phyloP scores from a whole-genome alignment of 2,113 vertebrate species.

The Bubo scandiacus region DNA sequence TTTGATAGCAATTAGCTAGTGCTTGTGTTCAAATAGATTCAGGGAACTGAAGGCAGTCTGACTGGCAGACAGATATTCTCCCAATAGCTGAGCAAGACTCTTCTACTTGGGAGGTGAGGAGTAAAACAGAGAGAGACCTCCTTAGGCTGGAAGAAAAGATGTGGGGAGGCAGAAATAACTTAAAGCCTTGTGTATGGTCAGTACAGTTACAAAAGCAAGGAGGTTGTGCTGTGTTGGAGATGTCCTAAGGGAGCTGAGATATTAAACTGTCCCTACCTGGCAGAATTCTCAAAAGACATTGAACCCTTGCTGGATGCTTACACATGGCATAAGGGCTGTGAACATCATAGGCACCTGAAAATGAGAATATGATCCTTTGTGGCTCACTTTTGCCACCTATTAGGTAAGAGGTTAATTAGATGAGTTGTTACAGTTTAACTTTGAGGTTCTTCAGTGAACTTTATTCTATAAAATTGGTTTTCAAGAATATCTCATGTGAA shows the following conservation, averaged over 20 bases:
- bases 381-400: neutral
- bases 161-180: neutral
- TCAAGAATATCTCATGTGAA: neutral
- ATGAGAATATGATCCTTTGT: neutral
- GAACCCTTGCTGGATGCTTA: neutral
- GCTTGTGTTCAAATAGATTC: neutral
- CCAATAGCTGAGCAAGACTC: neutral
- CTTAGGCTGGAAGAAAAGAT: neutral
- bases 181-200: neutral
- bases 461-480: neutral
- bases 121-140: neutral
- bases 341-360: neutral
- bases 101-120: neutral
- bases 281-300: neutral
- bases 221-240: neutral
- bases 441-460: neutral
- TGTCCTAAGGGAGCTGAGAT: neutral
- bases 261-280: neutral
- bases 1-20: fast-evolving
- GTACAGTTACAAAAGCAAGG: neutral
- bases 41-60: neutral
- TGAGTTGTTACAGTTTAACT: neutral
- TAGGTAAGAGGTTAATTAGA: neutral
- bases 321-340: neutral
- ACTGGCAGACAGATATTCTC: neutral